Evolutionary conservation across 2,797 vertebrate species (phyloP).

Genomic region (Tokudaia muenninki): DNA sequence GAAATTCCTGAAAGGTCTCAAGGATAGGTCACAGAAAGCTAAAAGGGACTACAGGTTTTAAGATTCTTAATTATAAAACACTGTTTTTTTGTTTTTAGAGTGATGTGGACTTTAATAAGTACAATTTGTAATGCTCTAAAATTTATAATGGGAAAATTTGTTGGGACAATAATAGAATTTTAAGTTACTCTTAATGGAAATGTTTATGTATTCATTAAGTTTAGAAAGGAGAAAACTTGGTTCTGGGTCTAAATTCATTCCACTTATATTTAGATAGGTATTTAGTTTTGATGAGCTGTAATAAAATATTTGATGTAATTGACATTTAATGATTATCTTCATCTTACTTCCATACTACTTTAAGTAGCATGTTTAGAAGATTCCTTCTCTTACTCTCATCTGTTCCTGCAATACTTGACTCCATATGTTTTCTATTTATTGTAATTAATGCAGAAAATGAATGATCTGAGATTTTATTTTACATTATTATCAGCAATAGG

Average conservation of each 20-base stretch:
- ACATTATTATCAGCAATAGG: not conserved
- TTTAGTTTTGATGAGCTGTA: slow-evolving; percentile 68
- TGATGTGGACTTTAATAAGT: slow-evolving; percentile 54
- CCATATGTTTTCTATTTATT: slow-evolving; percentile 38
- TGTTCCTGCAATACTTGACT: slow-evolving; percentile 19
- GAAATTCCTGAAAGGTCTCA: slow-evolving; percentile 49
- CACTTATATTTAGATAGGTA: slow-evolving; percentile 61
- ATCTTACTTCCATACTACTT: slow-evolving; percentile 24
- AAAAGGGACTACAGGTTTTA: slow-evolving; percentile 56
- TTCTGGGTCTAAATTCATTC: slow-evolving; percentile 55
- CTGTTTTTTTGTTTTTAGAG: slow-evolving; percentile 59
- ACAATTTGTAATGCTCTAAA: not conserved
- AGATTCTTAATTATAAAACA: slow-evolving; percentile 66
- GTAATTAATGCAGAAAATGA: slow-evolving; percentile 40
- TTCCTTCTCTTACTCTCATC: slow-evolving; percentile 50
- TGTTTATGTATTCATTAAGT: slow-evolving; percentile 54
- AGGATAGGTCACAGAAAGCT: slow-evolving; percentile 68
- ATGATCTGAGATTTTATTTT: not conserved
- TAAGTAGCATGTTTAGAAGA: slow-evolving; percentile 46
- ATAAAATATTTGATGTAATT: slow-evolving; percentile 50
- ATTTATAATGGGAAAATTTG: slow-evolving; percentile 60
- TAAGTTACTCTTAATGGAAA: slow-evolving; percentile 52
- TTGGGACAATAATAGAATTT: slow-evolving; percentile 49
- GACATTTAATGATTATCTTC: slow-evolving; percentile 66
- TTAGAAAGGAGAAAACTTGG: slow-evolving; percentile 53